These are phyloP conservation scores for Laupala kohalensis DNA, from an alignment of 1,140 invertebrate species.

Conservation along the genomic window DNA sequence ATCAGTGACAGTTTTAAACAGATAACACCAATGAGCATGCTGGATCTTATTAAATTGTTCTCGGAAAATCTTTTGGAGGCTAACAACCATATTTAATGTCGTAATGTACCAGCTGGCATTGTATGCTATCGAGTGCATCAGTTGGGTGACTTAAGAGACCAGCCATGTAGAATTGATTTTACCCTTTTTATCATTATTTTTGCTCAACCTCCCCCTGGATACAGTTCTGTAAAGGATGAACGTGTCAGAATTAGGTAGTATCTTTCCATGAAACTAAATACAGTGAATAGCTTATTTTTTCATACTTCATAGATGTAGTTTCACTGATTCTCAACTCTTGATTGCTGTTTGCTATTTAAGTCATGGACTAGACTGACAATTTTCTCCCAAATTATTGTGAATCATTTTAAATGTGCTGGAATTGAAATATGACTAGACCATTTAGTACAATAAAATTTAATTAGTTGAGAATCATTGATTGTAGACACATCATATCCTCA, in stretches of 20 bases:
- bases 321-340: background rate
- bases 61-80: too few species aligned
- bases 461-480: background rate
- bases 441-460: background rate
- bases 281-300: background rate
- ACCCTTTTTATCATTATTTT: too few species aligned
- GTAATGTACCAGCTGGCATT: too few species aligned
- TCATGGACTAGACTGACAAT: background rate
- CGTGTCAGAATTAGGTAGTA: background rate
- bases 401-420: background rate
- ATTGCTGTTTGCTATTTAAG: background rate
- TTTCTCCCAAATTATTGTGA: background rate
- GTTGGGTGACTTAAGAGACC: too few species aligned
- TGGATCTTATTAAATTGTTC: too few species aligned
- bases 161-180: too few species aligned
- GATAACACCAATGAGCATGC: too few species aligned
- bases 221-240: background rate
- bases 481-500: background rate
- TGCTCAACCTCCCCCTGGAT: background rate
- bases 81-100: too few species aligned
- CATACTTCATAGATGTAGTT: background rate
- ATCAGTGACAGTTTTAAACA: too few species aligned
- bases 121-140: too few species aligned
- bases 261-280: background rate
- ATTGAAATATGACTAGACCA: background rate